phyloP scores from a whole-genome alignment of 2,113 vertebrate species.

The Dipodomys stephensi region DNA sequence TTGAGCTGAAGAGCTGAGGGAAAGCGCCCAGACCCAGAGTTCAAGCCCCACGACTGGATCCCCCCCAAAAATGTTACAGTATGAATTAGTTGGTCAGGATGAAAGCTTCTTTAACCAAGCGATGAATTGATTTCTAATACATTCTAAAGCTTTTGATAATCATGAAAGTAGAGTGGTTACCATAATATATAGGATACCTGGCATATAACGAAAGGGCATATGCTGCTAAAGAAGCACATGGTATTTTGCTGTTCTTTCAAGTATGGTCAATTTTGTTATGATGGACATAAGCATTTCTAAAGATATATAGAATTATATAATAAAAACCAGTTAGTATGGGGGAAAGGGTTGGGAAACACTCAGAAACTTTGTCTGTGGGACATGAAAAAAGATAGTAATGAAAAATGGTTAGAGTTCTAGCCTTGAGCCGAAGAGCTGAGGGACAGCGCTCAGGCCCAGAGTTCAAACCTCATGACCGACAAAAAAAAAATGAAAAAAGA shows the following conservation, averaged over 20 bases:
- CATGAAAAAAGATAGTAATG: neutral
- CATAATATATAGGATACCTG: neutral
- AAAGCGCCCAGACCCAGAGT: too few species aligned
- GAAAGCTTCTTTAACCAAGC: neutral
- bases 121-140: constrained; percentile 11
- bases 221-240: neutral
- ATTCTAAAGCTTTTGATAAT: constrained; percentile 29
- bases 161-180: neutral
- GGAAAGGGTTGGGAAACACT: neutral
- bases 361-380: constrained; percentile 1
- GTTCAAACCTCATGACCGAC: too few species aligned
- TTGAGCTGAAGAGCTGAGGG: too few species aligned
- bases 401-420: neutral
- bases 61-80: too few species aligned
- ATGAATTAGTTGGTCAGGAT: neutral
- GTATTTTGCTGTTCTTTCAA: neutral
- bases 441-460: too few species aligned
- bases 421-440: too few species aligned
- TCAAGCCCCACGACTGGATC: too few species aligned
- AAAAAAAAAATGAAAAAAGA: too few species aligned
- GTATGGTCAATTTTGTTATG: neutral
- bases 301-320: neutral
- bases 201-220: neutral
- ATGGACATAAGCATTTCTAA: neutral
- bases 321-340: too few species aligned